A percentile compares a stretch with the other conserved stretches of the same genome.
Evolutionary conservation across 2,888 invertebrate species (phyloP).

Genomic region (Phyllotreta striolata): DNA sequence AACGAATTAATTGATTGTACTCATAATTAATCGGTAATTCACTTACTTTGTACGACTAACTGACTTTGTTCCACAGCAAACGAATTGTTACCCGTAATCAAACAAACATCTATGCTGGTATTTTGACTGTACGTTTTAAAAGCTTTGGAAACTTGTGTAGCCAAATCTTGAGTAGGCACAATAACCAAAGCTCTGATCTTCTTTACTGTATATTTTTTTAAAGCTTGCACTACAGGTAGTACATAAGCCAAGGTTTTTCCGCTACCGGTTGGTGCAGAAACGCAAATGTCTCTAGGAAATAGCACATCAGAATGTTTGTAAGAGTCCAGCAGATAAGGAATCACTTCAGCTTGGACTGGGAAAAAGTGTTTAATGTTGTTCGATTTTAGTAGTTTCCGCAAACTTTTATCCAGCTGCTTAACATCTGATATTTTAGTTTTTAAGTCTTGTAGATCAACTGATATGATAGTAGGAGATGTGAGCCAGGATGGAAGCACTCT

Average conservation of each 20-base stretch:
- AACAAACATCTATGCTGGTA: conserved; percentile 74
- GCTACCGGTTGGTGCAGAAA: conserved; percentile 97
- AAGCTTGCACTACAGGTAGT: conserved; percentile 84
- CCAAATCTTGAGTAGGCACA: conserved; percentile 91
- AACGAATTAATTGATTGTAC: conserved; percentile 11
- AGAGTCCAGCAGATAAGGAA: conserved; percentile 78
- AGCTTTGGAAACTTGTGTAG: conserved; percentile 86
- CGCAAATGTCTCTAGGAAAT: conserved; percentile 90
- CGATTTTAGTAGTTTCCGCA: conserved; percentile 70
- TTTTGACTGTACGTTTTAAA: conserved; percentile 75
- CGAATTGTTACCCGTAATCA: conserved; percentile 73
- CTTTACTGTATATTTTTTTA: conserved; percentile 50
- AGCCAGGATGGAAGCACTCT: conserved; percentile 89
- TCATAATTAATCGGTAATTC: neutral
- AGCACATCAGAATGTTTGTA: conserved; percentile 67
- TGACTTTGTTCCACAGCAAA: conserved; percentile 74
- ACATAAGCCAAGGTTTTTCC: conserved; percentile 97
- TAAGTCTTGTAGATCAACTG: conserved; percentile 72
- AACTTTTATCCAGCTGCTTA: conserved; percentile 68
- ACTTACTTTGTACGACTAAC: conserved; percentile 65
- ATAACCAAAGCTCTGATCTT: conserved; percentile 87
- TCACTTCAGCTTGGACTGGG: conserved; percentile 82
- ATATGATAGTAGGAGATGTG: conserved; percentile 78
- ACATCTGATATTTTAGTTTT: conserved; percentile 66
- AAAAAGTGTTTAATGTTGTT: conserved; percentile 82